Percentiles rank a stretch among this genome's conserved stretches.
These are phyloP conservation scores for Phrynocephalus vlangalii DNA, from an alignment of 2,797 vertebrate genomes.

Conservation along the genomic window DNA sequence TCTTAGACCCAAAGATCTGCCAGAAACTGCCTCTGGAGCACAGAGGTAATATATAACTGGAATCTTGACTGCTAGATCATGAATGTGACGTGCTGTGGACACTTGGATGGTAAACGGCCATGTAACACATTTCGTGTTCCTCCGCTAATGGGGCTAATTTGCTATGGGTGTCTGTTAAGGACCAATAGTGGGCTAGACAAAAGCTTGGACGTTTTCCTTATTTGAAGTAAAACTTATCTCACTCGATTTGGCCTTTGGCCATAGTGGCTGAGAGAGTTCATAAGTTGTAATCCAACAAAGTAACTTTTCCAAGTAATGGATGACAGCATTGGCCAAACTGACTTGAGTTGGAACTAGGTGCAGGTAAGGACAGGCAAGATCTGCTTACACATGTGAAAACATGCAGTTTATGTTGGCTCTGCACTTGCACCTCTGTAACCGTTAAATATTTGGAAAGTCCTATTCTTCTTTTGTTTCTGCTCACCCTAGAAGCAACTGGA, in stretches of 20 bases:
- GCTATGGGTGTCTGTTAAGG: not conserved
- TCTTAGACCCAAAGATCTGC: too few species aligned
- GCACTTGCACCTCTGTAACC: not conserved
- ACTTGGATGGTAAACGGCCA: not conserved
- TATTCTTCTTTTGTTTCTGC: constrained; percentile 3
- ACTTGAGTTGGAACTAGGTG: not conserved
- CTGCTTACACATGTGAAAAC: not conserved
- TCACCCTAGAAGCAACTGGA: not conserved
- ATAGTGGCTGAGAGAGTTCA: not conserved
- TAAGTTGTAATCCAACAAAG: not conserved
- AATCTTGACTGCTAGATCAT: not conserved
- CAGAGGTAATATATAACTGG: too few species aligned
- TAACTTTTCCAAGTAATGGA: not conserved
- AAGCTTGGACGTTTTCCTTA: not conserved
- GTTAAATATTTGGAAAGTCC: not conserved
- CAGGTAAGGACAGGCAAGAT: not conserved
- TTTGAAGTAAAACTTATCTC: not conserved
- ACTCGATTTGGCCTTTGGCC: not conserved
- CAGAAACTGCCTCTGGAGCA: too few species aligned
- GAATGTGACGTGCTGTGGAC: not conserved
- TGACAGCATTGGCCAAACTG: not conserved
- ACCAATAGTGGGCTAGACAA: not conserved
- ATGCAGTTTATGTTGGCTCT: not conserved
- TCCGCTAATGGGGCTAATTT: not conserved
- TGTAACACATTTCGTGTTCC: not conserved